phyloP scores from a whole-genome alignment of 2,797 vertebrate species.

The Margarornis squamiger region DNA sequence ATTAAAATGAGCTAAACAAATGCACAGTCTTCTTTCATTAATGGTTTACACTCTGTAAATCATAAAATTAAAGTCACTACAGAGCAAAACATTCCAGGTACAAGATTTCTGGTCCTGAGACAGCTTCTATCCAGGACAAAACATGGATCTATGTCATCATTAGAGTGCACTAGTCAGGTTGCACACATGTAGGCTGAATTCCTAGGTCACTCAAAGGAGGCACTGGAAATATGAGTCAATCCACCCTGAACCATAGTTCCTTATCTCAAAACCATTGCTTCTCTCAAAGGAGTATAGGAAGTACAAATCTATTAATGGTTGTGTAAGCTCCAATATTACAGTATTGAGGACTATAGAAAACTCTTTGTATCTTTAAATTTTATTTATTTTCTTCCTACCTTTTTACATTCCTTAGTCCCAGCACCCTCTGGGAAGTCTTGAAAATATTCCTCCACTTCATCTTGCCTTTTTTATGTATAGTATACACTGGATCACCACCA shows the following conservation, averaged over 20 bases:
- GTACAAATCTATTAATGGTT: neutral
- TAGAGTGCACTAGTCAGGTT: neutral
- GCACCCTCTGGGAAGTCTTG: neutral
- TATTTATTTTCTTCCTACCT: neutral
- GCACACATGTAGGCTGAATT: neutral
- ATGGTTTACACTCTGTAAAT: neutral
- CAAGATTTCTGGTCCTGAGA: neutral
- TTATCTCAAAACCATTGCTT: neutral
- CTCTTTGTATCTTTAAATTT: neutral
- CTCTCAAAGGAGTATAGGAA: neutral
- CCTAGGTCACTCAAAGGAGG: neutral
- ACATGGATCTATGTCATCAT: neutral
- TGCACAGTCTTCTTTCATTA: neutral
- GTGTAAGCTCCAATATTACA: neutral
- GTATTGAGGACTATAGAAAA: neutral
- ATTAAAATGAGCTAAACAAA: neutral
- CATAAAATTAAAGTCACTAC: neutral
- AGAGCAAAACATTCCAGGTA: neutral
- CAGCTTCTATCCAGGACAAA: neutral
- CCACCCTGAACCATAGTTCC: neutral
- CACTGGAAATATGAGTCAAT: neutral
- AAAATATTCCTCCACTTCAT: neutral
- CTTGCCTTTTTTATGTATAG: neutral
- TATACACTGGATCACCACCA: accelerated
- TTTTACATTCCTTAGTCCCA: neutral